Base-by-base conservation (phyloP, 2,113 vertebrate species). In the Neopipo cinnamomea region DNA sequence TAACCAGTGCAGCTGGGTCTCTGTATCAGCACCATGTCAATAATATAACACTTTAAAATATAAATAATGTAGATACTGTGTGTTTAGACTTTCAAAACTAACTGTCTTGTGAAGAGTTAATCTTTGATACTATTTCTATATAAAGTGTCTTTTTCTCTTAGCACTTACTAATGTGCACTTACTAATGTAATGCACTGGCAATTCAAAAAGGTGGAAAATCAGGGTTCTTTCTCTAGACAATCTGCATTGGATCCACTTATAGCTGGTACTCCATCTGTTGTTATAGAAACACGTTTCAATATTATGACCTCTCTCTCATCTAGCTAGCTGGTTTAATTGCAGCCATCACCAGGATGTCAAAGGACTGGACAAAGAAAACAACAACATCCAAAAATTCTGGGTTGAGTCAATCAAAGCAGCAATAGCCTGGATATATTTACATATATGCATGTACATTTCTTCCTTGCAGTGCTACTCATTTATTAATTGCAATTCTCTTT, bases 281-380 rank as follows among this genome's bases (percentile, higher is more conserved):
- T 93, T 88, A 93, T n/a, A 94, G 91, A 93, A 95, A 91, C 74
- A 27, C 42, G 14, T 74, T 85, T 91, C 55, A 82, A 50, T 88
- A 86, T 92, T 77, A 81, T 68, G 18, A 55, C 35, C 79, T 80
- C 62, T 47, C 23, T 88, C 25, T 88, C 49, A 52, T 77, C 33
- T 52, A 67, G 47, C 19, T 52, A 47, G n/a, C 44, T 77, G 6
- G 53, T 95, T 81, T 93, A 85, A 85, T 33, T 75, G 49, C 27
- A 74, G 12, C 59, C 55, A 81, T 67, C 52, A 75, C 39, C 31
- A 79, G 31, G 17, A 46, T 53, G n/a, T 70, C 27, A 76, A 66
- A 89, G 62, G 37, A 20, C 22, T 86, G 88, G 39, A 67, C 27
- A 70, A 52, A 70, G 6, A 15, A 61, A 85, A 56, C 28, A 88